A percentile compares a stretch with the other conserved stretches of the same genome.
Evolutionary conservation across 2,888 invertebrate species (phyloP).

Genomic region (Pecten maximus): DNA sequence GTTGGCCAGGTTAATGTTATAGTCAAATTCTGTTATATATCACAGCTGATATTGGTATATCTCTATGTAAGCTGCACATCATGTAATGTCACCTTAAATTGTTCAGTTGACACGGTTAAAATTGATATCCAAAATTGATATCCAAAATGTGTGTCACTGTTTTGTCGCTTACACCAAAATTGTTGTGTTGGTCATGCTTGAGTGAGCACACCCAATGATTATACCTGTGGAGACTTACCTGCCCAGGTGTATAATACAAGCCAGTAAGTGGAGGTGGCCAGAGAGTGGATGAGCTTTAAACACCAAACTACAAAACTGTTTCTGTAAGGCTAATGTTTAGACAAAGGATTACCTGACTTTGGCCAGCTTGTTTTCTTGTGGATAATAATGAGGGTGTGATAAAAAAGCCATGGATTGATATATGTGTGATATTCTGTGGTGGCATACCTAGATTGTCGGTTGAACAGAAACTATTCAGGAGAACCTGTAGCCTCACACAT

Average conservation of each 20-base stretch:
- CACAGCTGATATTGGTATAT: too few relatives aligned
- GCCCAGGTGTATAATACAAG: not conserved
- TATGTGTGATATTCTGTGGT: not conserved
- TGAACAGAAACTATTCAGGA: not conserved
- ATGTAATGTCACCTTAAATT: too few relatives aligned
- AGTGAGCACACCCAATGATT: not conserved
- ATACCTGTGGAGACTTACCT: not conserved
- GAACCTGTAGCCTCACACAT: not conserved
- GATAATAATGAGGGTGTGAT: not conserved
- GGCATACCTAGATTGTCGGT: not conserved
- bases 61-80: too few relatives aligned
- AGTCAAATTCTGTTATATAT: too few relatives aligned
- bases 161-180: not conserved
- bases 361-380: conserved; percentile 7
- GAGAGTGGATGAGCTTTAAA: not conserved
- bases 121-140: too few relatives aligned
- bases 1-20: too few relatives aligned
- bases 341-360: conserved; percentile 33
- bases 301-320: not conserved
- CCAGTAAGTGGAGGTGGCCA: not conserved
- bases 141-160: conserved; percentile 6
- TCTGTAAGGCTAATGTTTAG: not conserved
- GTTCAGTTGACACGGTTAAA: too few relatives aligned
- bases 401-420: conserved; percentile 16
- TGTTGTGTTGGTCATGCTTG: not conserved